Evolutionary conservation across 1,140 invertebrate species (phyloP), one percentile per base, ranked within the genome.

Genomic region (Branchinecta lindahli): DNA sequence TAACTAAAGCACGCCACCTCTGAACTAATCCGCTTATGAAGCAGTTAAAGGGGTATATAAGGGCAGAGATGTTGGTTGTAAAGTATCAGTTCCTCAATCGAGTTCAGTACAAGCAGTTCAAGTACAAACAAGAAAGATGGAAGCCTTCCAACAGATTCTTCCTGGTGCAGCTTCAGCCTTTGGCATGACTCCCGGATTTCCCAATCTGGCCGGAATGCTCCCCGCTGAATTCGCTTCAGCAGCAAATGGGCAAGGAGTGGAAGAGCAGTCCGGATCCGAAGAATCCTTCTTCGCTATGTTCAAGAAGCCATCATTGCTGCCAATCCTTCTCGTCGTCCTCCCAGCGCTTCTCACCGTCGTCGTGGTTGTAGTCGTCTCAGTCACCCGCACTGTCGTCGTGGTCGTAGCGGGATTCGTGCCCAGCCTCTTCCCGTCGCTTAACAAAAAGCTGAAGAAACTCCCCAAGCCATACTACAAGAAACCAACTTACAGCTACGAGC

Each of bases 91-190:
- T 52, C n/a, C 66, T 44, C 44, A 66, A 46, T 44, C 67, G 12
- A 44, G 75, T 77, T 66, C 75, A 84, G 61, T 65, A 65, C 20
- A n/a, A 33, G 33, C 33, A 33, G 33, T 33, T 33, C 33, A 33
- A 33, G 33, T 33, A 33, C 33, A 33, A 33, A 33, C 33, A 33
- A 33, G 33, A 33, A 33, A 33, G 33, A 33, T 33, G 33, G 33
- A 33, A 33, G 33, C 33, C 33, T 33, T 33, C 33, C 33, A 33
- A 33, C 33, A 33, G 5, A 33, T 33, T 33, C 33, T 33, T 33
- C 33, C 33, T 5, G 33, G 33, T 5, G 33, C 33, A 33, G 33
- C 33, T 33, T 33, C 33, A 33, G 33, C 33, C 33, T 33, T 33
- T 5, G 33, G 33, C 33, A 33, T 33, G 33, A 5, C 33, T 5